Conservation (phyloP, 2,113 vertebrate species). For the Oxyura jamaicensis region DNA sequence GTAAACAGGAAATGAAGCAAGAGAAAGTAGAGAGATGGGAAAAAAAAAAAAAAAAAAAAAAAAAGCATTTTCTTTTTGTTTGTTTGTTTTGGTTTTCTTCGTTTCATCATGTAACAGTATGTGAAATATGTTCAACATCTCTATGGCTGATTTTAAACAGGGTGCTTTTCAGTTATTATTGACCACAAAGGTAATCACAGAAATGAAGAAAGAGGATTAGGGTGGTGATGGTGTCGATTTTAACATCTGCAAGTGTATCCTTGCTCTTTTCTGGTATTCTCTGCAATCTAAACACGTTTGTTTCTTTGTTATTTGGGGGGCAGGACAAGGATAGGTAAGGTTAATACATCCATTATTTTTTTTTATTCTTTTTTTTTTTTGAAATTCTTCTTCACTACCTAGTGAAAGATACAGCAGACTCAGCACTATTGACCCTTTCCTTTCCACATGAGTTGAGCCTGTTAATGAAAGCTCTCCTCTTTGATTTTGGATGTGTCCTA, state of each 20-base stretch:
- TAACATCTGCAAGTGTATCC: not conserved
- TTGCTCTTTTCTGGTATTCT: not conserved
- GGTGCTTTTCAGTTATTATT: not conserved
- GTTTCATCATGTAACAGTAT: not conserved
- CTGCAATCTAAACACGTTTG: not conserved
- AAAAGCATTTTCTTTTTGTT: not conserved
- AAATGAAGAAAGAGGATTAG: not conserved
- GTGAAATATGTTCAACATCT: not conserved
- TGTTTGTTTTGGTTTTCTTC: not conserved
- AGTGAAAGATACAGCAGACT: not conserved
- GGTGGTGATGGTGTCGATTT: fast-evolving
- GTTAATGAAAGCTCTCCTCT: not conserved
- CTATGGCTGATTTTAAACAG: not conserved
- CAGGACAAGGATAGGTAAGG: not conserved
- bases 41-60: not conserved
- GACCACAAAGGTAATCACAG: not conserved
- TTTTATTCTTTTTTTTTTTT: too few relatives aligned
- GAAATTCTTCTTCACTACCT: not conserved
- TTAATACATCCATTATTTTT: not conserved
- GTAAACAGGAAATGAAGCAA: not conserved
- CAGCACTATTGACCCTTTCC: not conserved
- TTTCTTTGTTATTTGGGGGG: too few relatives aligned
- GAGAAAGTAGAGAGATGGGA: not conserved
- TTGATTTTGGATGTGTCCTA: not conserved
- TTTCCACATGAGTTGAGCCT: not conserved